Evolutionary conservation across 2,888 invertebrate genomes (phyloP).

Genomic region (Acanthococcus lagerstroemiae): DNA sequence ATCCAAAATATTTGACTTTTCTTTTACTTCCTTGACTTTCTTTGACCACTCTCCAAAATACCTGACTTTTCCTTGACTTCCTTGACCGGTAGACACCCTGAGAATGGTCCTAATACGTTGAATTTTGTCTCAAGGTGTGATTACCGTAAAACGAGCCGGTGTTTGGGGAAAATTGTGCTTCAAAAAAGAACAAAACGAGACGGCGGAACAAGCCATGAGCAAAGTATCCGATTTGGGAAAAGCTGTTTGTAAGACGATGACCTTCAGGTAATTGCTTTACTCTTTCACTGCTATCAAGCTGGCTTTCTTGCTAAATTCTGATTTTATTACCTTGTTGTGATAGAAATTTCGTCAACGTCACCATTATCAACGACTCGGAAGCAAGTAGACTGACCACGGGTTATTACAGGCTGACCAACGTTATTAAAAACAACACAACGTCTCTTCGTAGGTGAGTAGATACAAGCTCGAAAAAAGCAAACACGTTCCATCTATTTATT

Average conservation of each 20-base stretch:
- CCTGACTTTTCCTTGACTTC: too few relatives aligned
- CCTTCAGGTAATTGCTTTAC: slow-evolving; percentile 66
- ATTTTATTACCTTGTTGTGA: neutral
- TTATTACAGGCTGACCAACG: slow-evolving; percentile 15
- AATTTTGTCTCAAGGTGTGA: slow-evolving; percentile 48
- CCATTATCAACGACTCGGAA: neutral
- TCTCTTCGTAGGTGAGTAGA: slow-evolving; percentile 13
- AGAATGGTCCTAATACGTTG: too few relatives aligned
- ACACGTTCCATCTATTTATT: neutral
- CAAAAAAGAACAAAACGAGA: slow-evolving; percentile 48
- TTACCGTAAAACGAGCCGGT: slow-evolving; percentile 64
- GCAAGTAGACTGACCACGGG: neutral
- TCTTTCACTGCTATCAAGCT: too few relatives aligned
- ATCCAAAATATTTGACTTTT: too few relatives aligned
- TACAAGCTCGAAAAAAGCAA: neutral
- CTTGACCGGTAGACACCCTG: too few relatives aligned
- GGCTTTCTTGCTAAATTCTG: too few relatives aligned
- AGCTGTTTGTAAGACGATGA: slow-evolving; percentile 65
- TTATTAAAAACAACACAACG: slow-evolving; percentile 16
- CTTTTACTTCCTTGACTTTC: too few relatives aligned
- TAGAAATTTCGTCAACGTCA: slow-evolving; percentile 16
- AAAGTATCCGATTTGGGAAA: slow-evolving; percentile 60
- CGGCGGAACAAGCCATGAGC: slow-evolving; percentile 49
- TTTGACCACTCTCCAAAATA: too few relatives aligned
- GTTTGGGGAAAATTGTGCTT: slow-evolving; percentile 69